Percentiles rank a stretch among this genome's conserved stretches.
Conservation (phyloP, 1,140 invertebrate species). For the Drosophila jambulina region DNA sequence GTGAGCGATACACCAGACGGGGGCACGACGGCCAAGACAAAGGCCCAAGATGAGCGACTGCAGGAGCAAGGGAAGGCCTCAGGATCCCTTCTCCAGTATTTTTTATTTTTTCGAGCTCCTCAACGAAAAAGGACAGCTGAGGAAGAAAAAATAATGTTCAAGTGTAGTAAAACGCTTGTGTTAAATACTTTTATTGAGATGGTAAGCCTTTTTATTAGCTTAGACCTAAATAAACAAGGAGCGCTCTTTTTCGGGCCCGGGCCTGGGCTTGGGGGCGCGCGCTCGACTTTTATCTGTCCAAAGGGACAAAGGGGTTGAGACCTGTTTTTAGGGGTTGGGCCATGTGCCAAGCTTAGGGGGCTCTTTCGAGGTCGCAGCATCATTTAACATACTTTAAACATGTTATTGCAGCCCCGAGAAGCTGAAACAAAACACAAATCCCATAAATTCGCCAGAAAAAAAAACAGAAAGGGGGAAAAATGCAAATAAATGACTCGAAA, state of each 20-base stretch:
- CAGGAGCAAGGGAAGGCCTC: slow-evolving; percentile 40
- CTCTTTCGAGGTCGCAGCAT: slow-evolving; percentile 38
- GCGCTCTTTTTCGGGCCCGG: slow-evolving; percentile 3
- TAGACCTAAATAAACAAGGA: slow-evolving; percentile 84
- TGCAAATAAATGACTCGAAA: slow-evolving; percentile 41
- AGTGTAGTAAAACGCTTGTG: slow-evolving; percentile 85
- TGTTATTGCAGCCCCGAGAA: slow-evolving; percentile 59
- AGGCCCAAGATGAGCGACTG: slow-evolving; percentile 43
- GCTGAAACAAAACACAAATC: slow-evolving; percentile 57
- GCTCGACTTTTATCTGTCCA: slow-evolving; percentile 67
- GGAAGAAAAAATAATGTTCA: slow-evolving; percentile 74
- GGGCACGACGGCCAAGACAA: slow-evolving; percentile 34
- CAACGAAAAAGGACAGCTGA: slow-evolving; percentile 26
- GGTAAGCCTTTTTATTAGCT: slow-evolving; percentile 85
- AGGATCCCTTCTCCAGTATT: neutral
- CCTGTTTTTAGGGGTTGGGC: slow-evolving; percentile 5
- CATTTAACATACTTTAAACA: slow-evolving; percentile 80
- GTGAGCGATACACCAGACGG: slow-evolving; percentile 54
- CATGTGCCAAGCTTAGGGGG: neutral
- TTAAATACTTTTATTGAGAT: slow-evolving; percentile 85
- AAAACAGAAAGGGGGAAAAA: slow-evolving; percentile 21
- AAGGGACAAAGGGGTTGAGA: slow-evolving; percentile 44
- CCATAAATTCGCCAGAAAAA: slow-evolving; percentile 68
- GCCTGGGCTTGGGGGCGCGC: slow-evolving; percentile 9
- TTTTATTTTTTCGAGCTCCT: slow-evolving; percentile 8